Evolutionary conservation across 2,113 vertebrate genomes (phyloP).

Genomic region (Furnarius figulus): DNA sequence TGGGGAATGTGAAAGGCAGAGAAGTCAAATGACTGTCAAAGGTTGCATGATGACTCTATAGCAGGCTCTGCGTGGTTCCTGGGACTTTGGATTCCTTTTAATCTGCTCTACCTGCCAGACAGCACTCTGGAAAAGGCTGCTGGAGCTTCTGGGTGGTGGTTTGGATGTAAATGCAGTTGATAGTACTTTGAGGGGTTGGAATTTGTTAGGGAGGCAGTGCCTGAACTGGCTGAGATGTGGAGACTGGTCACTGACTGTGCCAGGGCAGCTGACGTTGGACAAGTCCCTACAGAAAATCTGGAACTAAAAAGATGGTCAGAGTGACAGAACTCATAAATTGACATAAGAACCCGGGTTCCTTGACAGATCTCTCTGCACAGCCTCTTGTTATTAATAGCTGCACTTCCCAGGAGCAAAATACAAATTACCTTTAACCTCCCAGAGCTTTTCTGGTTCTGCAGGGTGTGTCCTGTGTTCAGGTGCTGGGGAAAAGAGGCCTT

Average conservation of each 20-base stretch:
- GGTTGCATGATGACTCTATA: neutral
- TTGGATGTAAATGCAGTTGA: neutral
- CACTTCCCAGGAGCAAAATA: rapidly evolving
- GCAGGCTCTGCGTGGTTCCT: neutral
- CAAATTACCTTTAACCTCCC: neutral
- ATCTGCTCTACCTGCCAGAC: neutral
- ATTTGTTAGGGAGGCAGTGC: neutral
- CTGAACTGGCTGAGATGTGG: neutral
- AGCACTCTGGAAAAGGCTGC: neutral
- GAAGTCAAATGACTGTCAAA: neutral
- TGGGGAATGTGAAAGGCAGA: neutral
- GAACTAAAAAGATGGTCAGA: neutral
- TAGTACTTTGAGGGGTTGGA: neutral
- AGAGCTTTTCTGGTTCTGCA: neutral
- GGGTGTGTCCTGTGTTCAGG: neutral
- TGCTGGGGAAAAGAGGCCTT: neutral
- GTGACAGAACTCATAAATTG: neutral
- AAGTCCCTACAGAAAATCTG: neutral
- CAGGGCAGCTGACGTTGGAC: neutral
- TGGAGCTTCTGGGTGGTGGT: neutral
- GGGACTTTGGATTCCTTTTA: neutral
- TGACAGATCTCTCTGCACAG: neutral
- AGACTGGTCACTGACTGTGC: neutral
- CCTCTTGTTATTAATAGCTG: neutral
- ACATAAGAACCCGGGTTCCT: neutral